These are phyloP conservation scores for Antheraea assamensis DNA, from an alignment of 2,888 invertebrate genomes.

Conservation along the genomic window DNA sequence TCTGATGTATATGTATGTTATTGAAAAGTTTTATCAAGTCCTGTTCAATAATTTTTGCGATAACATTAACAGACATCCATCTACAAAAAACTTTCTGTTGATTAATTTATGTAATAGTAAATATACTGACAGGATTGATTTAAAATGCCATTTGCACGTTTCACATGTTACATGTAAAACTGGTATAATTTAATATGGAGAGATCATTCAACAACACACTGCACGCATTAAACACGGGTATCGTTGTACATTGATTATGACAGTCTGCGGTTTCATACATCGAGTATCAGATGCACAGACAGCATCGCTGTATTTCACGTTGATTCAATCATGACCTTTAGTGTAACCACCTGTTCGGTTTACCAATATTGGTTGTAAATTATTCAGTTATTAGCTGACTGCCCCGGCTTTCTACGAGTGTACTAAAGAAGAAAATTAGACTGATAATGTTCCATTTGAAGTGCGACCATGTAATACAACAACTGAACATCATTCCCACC, in stretches of 20 bases:
- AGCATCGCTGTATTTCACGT: constrained; percentile 46
- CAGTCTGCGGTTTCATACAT: constrained; percentile 68
- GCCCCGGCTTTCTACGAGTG: too few relatives aligned
- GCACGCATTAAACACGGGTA: constrained; percentile 16
- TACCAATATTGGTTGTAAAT: constrained; percentile 33
- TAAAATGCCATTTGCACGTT: not conserved
- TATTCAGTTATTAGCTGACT: too few relatives aligned
- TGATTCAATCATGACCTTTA: constrained; percentile 67
- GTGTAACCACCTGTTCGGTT: constrained; percentile 43
- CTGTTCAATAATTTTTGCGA: too few relatives aligned
- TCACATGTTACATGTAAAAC: not conserved
- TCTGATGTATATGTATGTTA: too few relatives aligned
- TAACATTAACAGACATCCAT: too few relatives aligned
- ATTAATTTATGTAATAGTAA: not conserved
- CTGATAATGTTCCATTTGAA: too few relatives aligned
- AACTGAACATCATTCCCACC: too few relatives aligned
- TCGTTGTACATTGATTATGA: constrained; percentile 54
- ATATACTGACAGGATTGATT: not conserved
- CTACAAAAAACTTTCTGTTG: too few relatives aligned
- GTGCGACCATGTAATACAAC: too few relatives aligned
- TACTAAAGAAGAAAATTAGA: too few relatives aligned
- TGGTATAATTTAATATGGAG: not conserved
- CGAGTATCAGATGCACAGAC: constrained; percentile 54
- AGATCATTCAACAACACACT: constrained; percentile 6
- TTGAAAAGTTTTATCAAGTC: too few relatives aligned